Percentiles rank a stretch among this genome's conserved stretches.
Conservation (phyloP, 1,140 invertebrate genomes). For the Drosophila nannoptera region DNA sequence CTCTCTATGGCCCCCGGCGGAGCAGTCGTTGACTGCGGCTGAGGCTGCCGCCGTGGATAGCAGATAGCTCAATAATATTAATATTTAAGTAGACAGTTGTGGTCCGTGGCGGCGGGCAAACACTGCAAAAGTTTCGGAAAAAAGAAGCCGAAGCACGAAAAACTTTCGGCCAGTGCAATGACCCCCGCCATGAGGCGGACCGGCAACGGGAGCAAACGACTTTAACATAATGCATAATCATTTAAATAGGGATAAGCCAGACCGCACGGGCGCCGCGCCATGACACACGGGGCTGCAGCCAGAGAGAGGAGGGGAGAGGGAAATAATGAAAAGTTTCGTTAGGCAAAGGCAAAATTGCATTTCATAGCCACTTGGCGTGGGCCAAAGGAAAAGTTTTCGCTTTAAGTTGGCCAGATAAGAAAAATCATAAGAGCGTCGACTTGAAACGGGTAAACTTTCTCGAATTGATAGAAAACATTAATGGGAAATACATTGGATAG, state of each 20-base stretch:
- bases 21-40: constrained; percentile 40
- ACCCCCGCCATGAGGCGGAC: constrained; percentile 29
- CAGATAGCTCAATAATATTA: constrained; percentile 60
- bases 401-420: constrained; percentile 58
- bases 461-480: neutral
- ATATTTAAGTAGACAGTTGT: constrained; percentile 57
- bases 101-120: constrained; percentile 6
- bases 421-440: constrained; percentile 9
- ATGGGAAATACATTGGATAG: too few species aligned
- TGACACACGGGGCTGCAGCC: constrained; percentile 46
- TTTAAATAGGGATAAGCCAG: constrained; percentile 66
- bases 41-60: constrained; percentile 17
- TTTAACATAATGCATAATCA: constrained; percentile 69
- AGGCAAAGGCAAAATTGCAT: constrained; percentile 55
- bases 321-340: constrained; percentile 34
- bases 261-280: constrained; percentile 22
- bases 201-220: constrained; percentile 32
- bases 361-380: constrained; percentile 62
- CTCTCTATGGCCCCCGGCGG: constrained; percentile 10
- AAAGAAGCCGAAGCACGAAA: neutral
- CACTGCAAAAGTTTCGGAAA: constrained; percentile 34
- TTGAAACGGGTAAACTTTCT: constrained; percentile 40
- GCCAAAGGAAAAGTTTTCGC: constrained; percentile 35
- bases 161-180: constrained; percentile 47
- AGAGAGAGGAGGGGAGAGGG: neutral